Conservation (phyloP, 2,888 invertebrate genomes). For the Imbricaverruca yamaguchii region DNA sequence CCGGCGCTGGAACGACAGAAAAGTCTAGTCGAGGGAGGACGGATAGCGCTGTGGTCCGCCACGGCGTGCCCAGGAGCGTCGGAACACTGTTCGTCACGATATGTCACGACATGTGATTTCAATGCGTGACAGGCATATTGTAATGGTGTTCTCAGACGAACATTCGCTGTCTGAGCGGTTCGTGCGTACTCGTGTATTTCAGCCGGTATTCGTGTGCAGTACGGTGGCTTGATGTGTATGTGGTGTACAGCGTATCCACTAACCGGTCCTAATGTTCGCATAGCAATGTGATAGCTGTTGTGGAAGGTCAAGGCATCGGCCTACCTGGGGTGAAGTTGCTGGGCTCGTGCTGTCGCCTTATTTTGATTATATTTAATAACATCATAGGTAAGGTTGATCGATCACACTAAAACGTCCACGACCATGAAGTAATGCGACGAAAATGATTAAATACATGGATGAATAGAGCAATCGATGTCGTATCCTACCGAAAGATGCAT, state of each 20-base stretch:
- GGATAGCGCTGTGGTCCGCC: not conserved
- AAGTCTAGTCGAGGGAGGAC: not conserved
- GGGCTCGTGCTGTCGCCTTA: not conserved
- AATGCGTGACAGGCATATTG: not conserved
- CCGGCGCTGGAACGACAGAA: not conserved
- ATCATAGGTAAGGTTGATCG: too few species aligned
- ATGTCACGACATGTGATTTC: not conserved
- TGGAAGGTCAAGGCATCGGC: not conserved
- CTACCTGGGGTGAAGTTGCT: not conserved
- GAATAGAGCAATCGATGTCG: too few species aligned
- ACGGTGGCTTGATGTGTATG: not conserved
- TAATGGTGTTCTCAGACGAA: not conserved
- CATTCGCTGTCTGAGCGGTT: not conserved
- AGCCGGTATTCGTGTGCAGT: not conserved
- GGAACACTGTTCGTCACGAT: too few species aligned
- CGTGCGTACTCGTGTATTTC: not conserved
- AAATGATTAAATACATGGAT: too few species aligned
- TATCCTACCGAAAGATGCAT: too few species aligned
- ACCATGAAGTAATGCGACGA: too few species aligned
- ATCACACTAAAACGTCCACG: too few species aligned
- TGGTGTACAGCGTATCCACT: not conserved
- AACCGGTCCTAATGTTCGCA: not conserved
- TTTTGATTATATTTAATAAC: not conserved
- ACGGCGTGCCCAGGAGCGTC: not conserved
- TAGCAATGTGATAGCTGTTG: not conserved